Conservation (phyloP, 2,888 invertebrate genomes). For the Microplitis deprimator region DNA sequence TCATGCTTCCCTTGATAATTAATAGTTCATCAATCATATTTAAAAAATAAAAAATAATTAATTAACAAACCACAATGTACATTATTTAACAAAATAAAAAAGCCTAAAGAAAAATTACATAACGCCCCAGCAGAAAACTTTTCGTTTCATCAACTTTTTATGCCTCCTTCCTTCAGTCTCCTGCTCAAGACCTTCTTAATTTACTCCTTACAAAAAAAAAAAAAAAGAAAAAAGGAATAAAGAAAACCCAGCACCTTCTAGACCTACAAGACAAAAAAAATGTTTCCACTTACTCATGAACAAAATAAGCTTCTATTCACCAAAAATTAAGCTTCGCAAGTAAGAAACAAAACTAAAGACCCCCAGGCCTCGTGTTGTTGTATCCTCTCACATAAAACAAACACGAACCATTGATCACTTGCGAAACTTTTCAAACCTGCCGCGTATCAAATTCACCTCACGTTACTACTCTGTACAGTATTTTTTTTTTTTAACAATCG, state of each 20-base stretch:
- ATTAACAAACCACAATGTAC: neutral
- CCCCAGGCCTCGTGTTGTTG: neutral
- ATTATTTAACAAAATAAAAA: too few species aligned
- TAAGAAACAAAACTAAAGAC: conserved; percentile 1
- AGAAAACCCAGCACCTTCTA: neutral
- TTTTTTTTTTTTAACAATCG: neutral
- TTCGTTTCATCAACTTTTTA: neutral
- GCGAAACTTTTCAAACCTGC: conserved; percentile 5
- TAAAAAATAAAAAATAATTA: neutral
- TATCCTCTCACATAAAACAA: conserved; percentile 6
- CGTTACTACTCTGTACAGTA: conserved; percentile 12
- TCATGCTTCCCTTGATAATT: too few species aligned
- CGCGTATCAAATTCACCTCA: conserved; percentile 28
- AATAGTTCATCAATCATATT: neutral
- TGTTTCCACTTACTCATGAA: neutral
- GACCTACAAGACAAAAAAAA: neutral
- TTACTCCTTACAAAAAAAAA: neutral
- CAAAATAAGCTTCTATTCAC: neutral
- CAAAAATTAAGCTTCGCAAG: neutral
- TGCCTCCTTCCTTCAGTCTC: neutral
- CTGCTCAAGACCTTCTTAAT: neutral
- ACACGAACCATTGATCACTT: conserved; percentile 9
- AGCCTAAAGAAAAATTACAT: neutral
- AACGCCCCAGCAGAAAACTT: neutral
- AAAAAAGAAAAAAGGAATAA: neutral